Evolutionary conservation across 2,797 vertebrate genomes (phyloP).

Genomic region (Prunella strophiata): DNA sequence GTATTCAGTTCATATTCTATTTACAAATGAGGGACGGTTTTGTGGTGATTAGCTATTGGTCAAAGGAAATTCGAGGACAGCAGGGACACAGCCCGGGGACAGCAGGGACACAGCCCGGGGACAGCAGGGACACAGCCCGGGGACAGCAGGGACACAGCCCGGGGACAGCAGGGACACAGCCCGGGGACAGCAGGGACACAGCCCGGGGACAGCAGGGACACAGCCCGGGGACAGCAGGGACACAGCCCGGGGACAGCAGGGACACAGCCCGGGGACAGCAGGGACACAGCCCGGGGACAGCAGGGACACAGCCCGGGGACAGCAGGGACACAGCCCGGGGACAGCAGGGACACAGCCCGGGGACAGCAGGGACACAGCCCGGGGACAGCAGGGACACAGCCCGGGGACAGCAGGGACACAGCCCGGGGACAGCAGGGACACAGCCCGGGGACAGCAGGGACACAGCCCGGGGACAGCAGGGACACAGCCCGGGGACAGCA

Average conservation of each 20-base stretch:
- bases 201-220: not conserved
- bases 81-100: not conserved
- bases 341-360: too few relatives aligned
- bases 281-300: too few relatives aligned
- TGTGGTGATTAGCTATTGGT: not conserved
- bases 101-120: not conserved
- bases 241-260: too few relatives aligned
- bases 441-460: too few relatives aligned
- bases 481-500: not conserved
- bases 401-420: too few relatives aligned
- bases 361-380: not conserved
- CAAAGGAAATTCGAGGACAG: accelerated
- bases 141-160: not conserved
- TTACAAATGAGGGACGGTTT: not conserved
- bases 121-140: not conserved
- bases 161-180: not conserved
- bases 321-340: not conserved
- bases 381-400: not conserved
- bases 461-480: not conserved
- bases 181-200: not conserved
- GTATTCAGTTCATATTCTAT: not conserved
- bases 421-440: not conserved
- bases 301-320: not conserved
- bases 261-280: not conserved
- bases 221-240: not conserved